Evolutionary conservation across 2,888 invertebrate genomes (phyloP), one percentile per base, ranked within the genome.

Genomic region (Steinernema hermaphroditum): DNA sequence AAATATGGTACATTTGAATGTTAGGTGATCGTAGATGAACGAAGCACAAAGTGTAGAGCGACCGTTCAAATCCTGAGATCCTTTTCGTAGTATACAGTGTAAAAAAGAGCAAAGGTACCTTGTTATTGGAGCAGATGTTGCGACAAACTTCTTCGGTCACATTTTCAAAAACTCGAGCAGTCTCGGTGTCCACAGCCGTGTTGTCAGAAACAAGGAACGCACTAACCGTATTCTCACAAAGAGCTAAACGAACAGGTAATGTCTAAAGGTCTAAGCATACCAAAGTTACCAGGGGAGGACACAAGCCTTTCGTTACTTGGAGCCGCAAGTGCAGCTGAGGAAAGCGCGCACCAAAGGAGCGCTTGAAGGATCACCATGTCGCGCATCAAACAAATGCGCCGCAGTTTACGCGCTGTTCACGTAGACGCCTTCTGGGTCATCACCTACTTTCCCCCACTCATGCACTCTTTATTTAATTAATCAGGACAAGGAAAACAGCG

Each of bases 111-210:
- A n/a, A 14, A 32, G 32, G 37, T 44, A 82, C 82, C 54, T 76
- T 69, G 50, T 83, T 84, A 2, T 78, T 72, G 29, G 77, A 75
- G 75, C 84, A 84, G 1, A 75, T 81, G 27, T 73, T 72, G 14
- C 76, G 41, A 68, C 84, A 84, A n/a, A 83, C 80, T 32, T 82
- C 82, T 69, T 84, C 83, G 0, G 81, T 78, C 34, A 79, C 77
- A 27, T 80, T 80, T n/a, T 78, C 75, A 74, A 79, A 82, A n/a
- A 76, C 74, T 46, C 80, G 74, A 0, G 74, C 68, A 27, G 80
- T 76, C 6, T 69, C 69, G 0, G 76, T 62, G 8, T 70, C 70
- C 41, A 80, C 46, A 16, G 70, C 75, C 0, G 77, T 77, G 43
- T 82, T 82, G 69, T 83, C 82, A 37, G 75, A 75, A 1, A 83